These are phyloP conservation scores for Melanchra persicariae DNA, from an alignment of 2,888 invertebrate species.

Conservation along the genomic window DNA sequence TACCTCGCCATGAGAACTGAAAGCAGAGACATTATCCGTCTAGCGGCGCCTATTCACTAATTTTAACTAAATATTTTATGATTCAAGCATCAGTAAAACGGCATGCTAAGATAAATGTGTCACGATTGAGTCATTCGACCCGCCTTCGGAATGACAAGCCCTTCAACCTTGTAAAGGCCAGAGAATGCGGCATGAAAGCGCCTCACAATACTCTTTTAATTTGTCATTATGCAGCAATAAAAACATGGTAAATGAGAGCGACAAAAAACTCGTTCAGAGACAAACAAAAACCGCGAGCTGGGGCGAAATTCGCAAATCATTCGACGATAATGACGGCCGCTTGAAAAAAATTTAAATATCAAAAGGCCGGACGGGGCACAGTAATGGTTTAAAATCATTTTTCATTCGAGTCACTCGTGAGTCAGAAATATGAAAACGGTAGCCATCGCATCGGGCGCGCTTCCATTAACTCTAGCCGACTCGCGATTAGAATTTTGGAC, in stretches of 20 bases:
- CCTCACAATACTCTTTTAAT: conserved; percentile 89
- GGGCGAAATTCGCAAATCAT: conserved; percentile 91
- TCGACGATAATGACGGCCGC: conserved; percentile 89
- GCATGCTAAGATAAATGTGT: conserved; percentile 61
- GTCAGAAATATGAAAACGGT: conserved; percentile 89
- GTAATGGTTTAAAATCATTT: conserved; percentile 91
- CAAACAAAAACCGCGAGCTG: conserved; percentile 88
- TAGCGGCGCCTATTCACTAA: conserved; percentile 43
- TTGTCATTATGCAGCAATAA: conserved; percentile 90
- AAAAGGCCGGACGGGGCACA: conserved; percentile 90
- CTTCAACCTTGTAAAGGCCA: conserved; percentile 81
- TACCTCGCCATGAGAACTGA: conserved; percentile 34
- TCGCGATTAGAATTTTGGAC: conserved; percentile 86
- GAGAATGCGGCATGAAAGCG: conserved; percentile 87
- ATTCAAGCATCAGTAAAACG: conserved; percentile 36
- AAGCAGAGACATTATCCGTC: conserved; percentile 23
- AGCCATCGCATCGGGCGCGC: conserved; percentile 84
- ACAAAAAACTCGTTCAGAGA: conserved; percentile 88
- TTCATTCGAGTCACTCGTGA: conserved; percentile 90
- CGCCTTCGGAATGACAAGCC: conserved; percentile 74
- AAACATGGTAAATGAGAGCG: conserved; percentile 89
- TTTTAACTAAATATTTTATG: conserved; percentile 48
- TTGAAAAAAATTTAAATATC: conserved; percentile 91
- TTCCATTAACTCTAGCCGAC: conserved; percentile 84
- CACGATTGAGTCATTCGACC: conserved; percentile 79